Conservation (phyloP, 2,113 vertebrate genomes). For the Alaudala cheleensis region DNA sequence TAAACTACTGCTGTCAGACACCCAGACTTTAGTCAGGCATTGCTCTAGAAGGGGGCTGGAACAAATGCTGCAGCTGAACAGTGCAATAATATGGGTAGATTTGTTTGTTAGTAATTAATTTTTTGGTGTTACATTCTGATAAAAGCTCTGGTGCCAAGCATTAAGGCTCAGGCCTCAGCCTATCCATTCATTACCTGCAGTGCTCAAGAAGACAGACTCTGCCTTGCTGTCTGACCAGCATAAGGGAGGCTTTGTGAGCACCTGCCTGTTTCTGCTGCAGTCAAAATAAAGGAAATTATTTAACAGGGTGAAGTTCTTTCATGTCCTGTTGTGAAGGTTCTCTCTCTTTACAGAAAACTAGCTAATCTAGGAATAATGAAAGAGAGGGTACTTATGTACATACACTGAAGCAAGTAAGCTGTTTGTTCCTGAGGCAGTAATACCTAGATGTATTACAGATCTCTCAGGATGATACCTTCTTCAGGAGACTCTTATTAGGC, state of each 20-base stretch:
- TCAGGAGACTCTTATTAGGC: neutral
- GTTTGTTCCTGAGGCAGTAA: neutral
- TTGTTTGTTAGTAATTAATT: neutral
- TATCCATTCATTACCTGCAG: neutral
- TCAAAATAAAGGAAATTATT: neutral
- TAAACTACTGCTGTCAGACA: neutral
- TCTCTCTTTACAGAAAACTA: neutral
- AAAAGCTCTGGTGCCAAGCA: neutral
- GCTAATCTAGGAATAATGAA: neutral
- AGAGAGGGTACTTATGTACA: accelerated
- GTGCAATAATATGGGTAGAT: neutral
- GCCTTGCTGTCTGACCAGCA: neutral
- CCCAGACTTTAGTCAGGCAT: neutral
- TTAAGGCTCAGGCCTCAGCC: neutral
- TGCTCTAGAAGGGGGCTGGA: neutral
- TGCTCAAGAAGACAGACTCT: neutral
- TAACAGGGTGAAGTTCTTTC: neutral
- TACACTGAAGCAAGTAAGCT: neutral
- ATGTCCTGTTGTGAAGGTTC: neutral
- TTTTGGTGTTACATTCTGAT: neutral
- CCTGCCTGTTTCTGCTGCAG: neutral
- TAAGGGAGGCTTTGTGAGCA: neutral
- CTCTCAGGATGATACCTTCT: neutral
- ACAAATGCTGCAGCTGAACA: neutral
- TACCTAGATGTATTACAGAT: neutral